A percentile compares a stretch with the other conserved stretches of the same genome.
phyloP scores from a whole-genome alignment of 1,140 invertebrate species.

The Orius insidiosus region DNA sequence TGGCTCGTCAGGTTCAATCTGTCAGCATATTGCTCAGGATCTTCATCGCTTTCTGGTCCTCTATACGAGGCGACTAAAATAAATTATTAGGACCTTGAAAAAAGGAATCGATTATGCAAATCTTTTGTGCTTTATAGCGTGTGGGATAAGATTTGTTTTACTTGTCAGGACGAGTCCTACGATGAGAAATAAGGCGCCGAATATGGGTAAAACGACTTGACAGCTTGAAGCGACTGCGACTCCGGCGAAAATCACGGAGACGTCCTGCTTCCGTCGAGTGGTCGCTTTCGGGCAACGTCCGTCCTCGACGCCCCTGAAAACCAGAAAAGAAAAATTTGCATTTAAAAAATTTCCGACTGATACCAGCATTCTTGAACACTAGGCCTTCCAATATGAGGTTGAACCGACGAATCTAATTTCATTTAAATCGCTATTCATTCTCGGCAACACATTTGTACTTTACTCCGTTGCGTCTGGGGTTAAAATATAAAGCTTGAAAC shows the following conservation, averaged over 20 bases:
- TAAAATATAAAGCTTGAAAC: too few relatives aligned
- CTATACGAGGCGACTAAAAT: too few relatives aligned
- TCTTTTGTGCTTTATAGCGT: too few relatives aligned
- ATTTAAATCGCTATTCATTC: too few relatives aligned
- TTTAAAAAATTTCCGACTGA: background rate
- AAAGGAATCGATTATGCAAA: too few relatives aligned
- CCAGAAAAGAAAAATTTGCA: background rate
- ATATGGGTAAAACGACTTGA: conserved; percentile 53
- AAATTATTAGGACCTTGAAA: too few relatives aligned
- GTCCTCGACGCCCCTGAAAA: conserved; percentile 6
- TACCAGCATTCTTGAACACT: too few relatives aligned
- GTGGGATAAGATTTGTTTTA: conserved; percentile 34
- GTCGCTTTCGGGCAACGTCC: conserved; percentile 34
- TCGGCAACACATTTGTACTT: too few relatives aligned
- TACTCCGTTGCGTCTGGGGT: too few relatives aligned
- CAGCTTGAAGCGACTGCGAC: conserved; percentile 56
- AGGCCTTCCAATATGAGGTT: too few relatives aligned
- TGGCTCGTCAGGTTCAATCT: conserved; percentile 53
- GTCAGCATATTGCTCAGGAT: conserved; percentile 45
- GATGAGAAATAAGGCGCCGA: conserved; percentile 52
- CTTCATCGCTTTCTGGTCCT: too few relatives aligned
- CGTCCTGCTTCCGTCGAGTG: conserved; percentile 44
- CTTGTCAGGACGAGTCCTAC: conserved; percentile 53
- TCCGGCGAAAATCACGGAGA: conserved; percentile 50
- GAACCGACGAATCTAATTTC: too few relatives aligned